phyloP scores from a whole-genome alignment of 2,113 vertebrate species.

The Cyprinodon variegatus region DNA sequence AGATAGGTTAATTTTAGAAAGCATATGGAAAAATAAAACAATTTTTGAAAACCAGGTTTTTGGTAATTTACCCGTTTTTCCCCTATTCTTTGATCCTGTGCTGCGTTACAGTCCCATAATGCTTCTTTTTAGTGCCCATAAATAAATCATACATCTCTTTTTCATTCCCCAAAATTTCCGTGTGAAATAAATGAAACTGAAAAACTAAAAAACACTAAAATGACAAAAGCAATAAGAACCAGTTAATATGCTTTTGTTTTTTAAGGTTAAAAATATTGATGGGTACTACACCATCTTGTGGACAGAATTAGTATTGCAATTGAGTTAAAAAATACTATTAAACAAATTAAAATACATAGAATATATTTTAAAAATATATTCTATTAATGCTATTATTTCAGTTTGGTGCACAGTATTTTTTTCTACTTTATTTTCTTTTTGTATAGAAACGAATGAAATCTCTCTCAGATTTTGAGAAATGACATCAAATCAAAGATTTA shows the following conservation, averaged over 20 bases:
- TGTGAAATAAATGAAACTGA: not conserved
- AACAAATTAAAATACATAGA: not conserved
- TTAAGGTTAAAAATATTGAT: not conserved
- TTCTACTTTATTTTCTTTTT: too few relatives aligned
- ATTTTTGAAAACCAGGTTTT: too few relatives aligned
- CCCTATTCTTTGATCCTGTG: not conserved
- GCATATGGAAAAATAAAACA: too few relatives aligned
- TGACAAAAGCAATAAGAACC: not conserved
- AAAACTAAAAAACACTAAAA: not conserved
- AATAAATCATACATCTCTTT: too few relatives aligned
- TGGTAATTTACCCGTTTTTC: not conserved
- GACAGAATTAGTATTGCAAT: not conserved
- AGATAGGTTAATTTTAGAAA: too few relatives aligned
- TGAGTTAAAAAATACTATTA: not conserved
- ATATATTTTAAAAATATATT: not conserved
- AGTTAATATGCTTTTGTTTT: not conserved
- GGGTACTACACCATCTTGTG: not conserved
- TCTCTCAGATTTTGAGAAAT: not conserved
- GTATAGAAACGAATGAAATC: not conserved
- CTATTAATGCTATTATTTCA: not conserved
- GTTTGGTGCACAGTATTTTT: not conserved
- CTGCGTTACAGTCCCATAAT: too few relatives aligned
- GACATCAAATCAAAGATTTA: too few relatives aligned
- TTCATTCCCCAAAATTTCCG: too few relatives aligned
- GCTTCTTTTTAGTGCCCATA: too few relatives aligned